Conservation (phyloP, 2,888 invertebrate genomes). For the Gasteruption jaculator region DNA sequence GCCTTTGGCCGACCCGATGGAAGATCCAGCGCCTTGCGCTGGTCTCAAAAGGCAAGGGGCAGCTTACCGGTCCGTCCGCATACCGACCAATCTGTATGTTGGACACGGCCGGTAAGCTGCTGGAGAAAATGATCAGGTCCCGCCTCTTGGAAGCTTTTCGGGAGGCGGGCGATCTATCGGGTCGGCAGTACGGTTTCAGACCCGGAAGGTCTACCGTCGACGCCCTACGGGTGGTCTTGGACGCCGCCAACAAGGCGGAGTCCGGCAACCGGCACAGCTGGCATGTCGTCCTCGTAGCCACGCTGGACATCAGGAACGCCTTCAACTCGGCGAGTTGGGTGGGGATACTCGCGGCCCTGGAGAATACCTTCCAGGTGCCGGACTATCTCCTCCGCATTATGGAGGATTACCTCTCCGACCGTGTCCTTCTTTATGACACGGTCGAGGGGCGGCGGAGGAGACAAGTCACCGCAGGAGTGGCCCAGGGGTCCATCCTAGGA, state of each 20-base stretch:
- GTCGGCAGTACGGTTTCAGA: conserved; percentile 12
- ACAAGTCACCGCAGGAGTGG: conserved; percentile 8
- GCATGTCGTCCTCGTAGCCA: conserved; percentile 21
- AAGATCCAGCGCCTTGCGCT: conserved; percentile 23
- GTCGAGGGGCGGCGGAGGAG: conserved; percentile 1
- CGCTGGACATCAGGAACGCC: conserved; percentile 19
- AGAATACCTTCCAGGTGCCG: conserved; percentile 21
- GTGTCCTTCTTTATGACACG: conserved; percentile 17
- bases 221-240: conserved; percentile 18
- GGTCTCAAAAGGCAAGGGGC: conserved; percentile 13
- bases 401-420: conserved; percentile 19
- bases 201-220: conserved; percentile 21
- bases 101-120: conserved; percentile 27
- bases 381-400: conserved; percentile 19
- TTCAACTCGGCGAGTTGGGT: conserved; percentile 21
- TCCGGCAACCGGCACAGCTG: conserved; percentile 15
- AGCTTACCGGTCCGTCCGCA: conserved; percentile 16
- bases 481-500: conserved; percentile 13
- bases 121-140: conserved; percentile 29
- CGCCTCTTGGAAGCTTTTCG: conserved; percentile 24
- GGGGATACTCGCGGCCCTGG: conserved; percentile 20
- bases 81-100: conserved; percentile 32
- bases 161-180: conserved; percentile 10
- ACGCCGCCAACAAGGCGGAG: conserved; percentile 10
- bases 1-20: conserved; percentile 20